phyloP scores from a whole-genome alignment of 2,888 invertebrate genomes.

The Drosophila nr. fundita region DNA sequence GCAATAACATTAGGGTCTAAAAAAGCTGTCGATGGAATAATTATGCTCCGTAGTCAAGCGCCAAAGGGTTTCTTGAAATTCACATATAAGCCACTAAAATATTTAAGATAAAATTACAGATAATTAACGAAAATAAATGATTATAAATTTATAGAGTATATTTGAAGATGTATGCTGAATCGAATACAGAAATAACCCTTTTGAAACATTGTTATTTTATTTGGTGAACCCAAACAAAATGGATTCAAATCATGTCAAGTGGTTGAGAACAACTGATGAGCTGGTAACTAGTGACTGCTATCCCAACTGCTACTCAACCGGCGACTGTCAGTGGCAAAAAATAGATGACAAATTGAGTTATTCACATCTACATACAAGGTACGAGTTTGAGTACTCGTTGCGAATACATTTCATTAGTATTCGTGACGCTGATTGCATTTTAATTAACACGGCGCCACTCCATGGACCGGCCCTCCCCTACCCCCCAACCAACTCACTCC shows the following conservation, averaged over 20 bases:
- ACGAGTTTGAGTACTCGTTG: slow-evolving; percentile 35
- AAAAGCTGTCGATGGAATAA: slow-evolving; percentile 31
- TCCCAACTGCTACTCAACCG: not conserved
- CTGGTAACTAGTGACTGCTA: slow-evolving; percentile 13
- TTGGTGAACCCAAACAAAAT: not conserved
- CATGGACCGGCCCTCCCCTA: slow-evolving; percentile 41
- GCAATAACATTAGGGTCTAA: slow-evolving; percentile 33
- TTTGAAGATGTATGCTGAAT: not conserved
- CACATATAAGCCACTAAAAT: no score
- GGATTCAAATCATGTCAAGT: slow-evolving; percentile 9
- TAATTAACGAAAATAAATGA: no score
- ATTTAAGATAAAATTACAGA: no score
- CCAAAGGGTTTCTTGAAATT: not conserved
- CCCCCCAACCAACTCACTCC: slow-evolving; percentile 3
- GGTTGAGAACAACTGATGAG: not conserved
- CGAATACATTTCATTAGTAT: slow-evolving; percentile 76
- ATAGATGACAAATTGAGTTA: slow-evolving; percentile 77
- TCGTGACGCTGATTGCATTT: slow-evolving; percentile 81
- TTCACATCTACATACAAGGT: slow-evolving; percentile 65
- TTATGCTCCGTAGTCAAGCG: slow-evolving; percentile 8
- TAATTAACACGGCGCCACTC: slow-evolving; percentile 77
- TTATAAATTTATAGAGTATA: no score
- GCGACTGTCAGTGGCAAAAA: slow-evolving; percentile 20
- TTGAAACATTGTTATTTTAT: not conserved
- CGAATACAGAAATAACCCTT: not conserved